A percentile compares a stretch with the other conserved stretches of the same genome.
These are phyloP conservation scores for Phocides pigmalion DNA, from an alignment of 1,140 invertebrate genomes.

Conservation along the genomic window DNA sequence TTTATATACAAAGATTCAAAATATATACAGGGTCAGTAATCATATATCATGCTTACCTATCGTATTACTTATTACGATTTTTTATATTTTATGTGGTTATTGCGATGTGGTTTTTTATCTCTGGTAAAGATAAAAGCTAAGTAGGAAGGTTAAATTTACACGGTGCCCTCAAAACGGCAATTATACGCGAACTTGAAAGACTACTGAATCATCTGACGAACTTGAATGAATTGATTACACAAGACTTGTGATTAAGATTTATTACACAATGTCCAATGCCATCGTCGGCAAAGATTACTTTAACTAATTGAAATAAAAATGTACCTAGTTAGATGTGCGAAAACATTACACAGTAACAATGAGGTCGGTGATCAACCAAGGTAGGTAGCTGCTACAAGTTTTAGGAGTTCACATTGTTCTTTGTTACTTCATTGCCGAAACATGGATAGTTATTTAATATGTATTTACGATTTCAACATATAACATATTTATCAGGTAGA, in stretches of 20 bases:
- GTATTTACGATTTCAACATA: too few relatives aligned
- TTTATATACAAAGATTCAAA: too few relatives aligned
- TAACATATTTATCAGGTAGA: too few relatives aligned
- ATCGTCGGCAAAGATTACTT: slow-evolving; percentile 1
- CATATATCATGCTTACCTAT: too few relatives aligned
- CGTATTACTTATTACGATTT: not conserved
- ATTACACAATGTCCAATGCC: slow-evolving; percentile 17
- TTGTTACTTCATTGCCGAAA: too few relatives aligned
- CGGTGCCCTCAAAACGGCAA: slow-evolving; percentile 5
- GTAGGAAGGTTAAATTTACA: slow-evolving; percentile 17
- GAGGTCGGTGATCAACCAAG: too few relatives aligned
- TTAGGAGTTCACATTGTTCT: too few relatives aligned
- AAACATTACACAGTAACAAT: not conserved
- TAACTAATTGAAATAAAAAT: not conserved
- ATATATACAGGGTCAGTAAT: too few relatives aligned
- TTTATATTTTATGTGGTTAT: not conserved
- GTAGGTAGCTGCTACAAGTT: too few relatives aligned
- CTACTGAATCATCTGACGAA: slow-evolving; percentile 28
- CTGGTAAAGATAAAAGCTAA: not conserved
- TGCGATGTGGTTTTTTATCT: not conserved
- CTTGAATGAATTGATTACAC: slow-evolving; percentile 25
- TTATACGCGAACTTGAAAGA: slow-evolving; percentile 26
- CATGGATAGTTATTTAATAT: too few relatives aligned
- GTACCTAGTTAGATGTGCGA: not conserved
- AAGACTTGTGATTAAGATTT: slow-evolving; percentile 20